Evolutionary conservation across 2,888 invertebrate genomes (phyloP).

Genomic region (Habroteleia sp.): DNA sequence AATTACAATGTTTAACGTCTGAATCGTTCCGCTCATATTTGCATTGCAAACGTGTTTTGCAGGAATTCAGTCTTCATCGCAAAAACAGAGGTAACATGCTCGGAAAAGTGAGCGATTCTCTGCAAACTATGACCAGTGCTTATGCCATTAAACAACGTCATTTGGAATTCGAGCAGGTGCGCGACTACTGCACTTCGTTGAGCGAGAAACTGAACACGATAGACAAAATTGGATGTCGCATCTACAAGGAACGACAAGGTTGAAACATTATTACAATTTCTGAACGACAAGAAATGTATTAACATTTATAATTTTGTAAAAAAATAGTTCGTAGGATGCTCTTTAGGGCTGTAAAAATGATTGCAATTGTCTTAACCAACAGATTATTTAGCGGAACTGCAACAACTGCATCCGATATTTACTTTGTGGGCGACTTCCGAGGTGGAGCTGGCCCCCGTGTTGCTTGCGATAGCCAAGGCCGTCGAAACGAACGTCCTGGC

Average conservation of each 20-base stretch:
- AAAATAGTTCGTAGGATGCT: too few relatives aligned
- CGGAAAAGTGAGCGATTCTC: constrained; percentile 83
- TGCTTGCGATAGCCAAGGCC: constrained; percentile 82
- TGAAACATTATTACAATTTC: too few relatives aligned
- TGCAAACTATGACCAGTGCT: constrained; percentile 83
- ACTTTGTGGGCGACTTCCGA: constrained; percentile 85
- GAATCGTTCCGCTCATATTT: too few relatives aligned
- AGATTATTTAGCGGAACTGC: constrained; percentile 83
- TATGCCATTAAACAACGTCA: constrained; percentile 83
- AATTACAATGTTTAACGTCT: too few relatives aligned
- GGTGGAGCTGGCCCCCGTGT: constrained; percentile 81
- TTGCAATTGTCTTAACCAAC: constrained; percentile 14
- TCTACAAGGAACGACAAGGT: constrained; percentile 85
- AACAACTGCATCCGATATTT: constrained; percentile 84
- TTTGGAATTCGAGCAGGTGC: constrained; percentile 85
- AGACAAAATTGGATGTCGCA: constrained; percentile 85
- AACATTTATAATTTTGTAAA: too few relatives aligned
- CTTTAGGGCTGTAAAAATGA: too few relatives aligned
- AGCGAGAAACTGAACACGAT: constrained; percentile 85
- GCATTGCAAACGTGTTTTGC: too few relatives aligned
- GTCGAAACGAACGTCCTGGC: constrained; percentile 82
- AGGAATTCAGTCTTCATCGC: constrained; percentile 85
- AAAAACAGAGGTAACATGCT: constrained; percentile 84
- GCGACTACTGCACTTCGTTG: constrained; percentile 84
- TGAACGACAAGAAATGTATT: too few relatives aligned